Percentiles rank a stretch among this genome's conserved stretches.
These are phyloP conservation scores for Macrostomum lignano DNA, from an alignment of 1,140 invertebrate genomes.

Conservation along the genomic window DNA sequence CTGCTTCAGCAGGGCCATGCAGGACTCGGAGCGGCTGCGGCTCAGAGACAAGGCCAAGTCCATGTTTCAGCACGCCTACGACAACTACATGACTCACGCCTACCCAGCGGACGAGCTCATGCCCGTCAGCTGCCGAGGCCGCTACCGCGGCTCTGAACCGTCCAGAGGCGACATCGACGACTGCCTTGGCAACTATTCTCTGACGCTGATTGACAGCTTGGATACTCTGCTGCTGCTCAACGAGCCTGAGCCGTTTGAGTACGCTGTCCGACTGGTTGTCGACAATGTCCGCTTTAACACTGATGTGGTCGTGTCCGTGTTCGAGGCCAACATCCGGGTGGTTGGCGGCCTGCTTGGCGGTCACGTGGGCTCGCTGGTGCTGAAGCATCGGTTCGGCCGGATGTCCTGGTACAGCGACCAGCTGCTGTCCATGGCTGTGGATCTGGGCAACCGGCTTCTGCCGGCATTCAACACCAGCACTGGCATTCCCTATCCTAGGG, in stretches of 20 bases:
- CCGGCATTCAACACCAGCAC: conserved; percentile 90
- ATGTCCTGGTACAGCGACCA: conserved; percentile 86
- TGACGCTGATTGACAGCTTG: conserved; percentile 71
- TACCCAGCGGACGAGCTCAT: conserved; percentile 92
- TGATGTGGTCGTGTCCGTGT: conserved; percentile 79
- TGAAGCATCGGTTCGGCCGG: too few species aligned
- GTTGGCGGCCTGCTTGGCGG: conserved; percentile 69
- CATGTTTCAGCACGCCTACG: conserved; percentile 92
- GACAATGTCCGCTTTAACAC: conserved; percentile 50
- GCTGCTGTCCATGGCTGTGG: conserved; percentile 57
- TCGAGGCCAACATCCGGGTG: conserved; percentile 89
- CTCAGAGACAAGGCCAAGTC: conserved; percentile 46
- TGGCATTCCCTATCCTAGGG: conserved; percentile 75
- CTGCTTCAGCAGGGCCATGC: too few species aligned
- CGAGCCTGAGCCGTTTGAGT: conserved; percentile 71
- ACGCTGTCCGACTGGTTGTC: conserved; percentile 54
- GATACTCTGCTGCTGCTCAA: conserved; percentile 72
- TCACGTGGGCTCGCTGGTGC: conserved; percentile 44
- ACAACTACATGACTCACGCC: conserved; percentile 62
- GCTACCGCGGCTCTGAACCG: conserved; percentile 45
- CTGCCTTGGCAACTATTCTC: conserved; percentile 72
- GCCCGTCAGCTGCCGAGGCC: conserved; percentile 71
- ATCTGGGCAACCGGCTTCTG: conserved; percentile 59
- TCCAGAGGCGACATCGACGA: conserved; percentile 81
- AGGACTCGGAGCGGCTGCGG: too few species aligned